Conservation (phyloP, 2,113 vertebrate species). For the Myodes glareolus region DNA sequence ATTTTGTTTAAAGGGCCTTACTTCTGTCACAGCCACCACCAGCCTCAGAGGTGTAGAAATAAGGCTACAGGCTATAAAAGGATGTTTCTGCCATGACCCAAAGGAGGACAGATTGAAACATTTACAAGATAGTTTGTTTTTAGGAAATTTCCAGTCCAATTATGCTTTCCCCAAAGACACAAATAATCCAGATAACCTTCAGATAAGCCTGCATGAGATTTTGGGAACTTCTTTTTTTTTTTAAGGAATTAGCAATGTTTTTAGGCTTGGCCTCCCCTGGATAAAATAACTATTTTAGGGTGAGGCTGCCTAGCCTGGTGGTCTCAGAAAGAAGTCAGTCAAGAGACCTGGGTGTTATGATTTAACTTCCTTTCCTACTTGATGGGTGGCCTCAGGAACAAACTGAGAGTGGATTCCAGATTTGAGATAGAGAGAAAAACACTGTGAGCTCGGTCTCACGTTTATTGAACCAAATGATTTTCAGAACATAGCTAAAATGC, state of each 20-base stretch:
- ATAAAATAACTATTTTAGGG: conserved; percentile 63
- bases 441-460: not conserved
- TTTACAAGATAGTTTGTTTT: conserved; percentile 78
- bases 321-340: conserved; percentile 52
- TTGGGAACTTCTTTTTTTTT: conserved; percentile 55
- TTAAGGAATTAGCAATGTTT: conserved; percentile 49
- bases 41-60: not conserved
- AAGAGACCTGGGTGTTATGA: conserved; percentile 26
- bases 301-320: conserved; percentile 60
- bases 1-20: not conserved
- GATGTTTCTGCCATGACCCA: conserved; percentile 34
- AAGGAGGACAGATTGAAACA: conserved; percentile 69
- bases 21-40: not conserved
- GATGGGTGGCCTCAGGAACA: conserved; percentile 71
- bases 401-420: not conserved
- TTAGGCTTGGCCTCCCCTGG: conserved; percentile 56
- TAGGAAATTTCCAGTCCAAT: conserved; percentile 78
- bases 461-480: not conserved
- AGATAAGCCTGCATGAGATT: conserved; percentile 72
- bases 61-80: not conserved
- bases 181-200: conserved; percentile 73
- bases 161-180: conserved; percentile 58
- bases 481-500: not conserved
- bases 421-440: not conserved
- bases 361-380: conserved; percentile 60